Conservation (phyloP, 2,113 vertebrate genomes). For the Sigmodon hispidus region DNA sequence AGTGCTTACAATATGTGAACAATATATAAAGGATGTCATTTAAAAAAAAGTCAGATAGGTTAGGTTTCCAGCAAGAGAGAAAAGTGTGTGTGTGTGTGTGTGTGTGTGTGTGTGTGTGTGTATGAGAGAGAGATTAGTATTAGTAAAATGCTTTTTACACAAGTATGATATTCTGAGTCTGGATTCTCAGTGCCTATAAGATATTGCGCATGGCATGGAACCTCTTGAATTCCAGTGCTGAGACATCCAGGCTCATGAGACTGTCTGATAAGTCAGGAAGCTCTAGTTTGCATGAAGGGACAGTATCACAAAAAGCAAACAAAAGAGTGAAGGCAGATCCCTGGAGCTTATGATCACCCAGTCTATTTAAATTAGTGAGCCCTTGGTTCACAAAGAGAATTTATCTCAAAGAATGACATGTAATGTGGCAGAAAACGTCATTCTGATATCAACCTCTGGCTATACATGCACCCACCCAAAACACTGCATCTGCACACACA, state of each 20-base stretch:
- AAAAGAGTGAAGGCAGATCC: neutral
- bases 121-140: no score
- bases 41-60: neutral
- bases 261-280: no score
- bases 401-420: neutral
- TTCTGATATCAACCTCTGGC: neutral
- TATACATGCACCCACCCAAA: neutral
- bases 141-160: neutral
- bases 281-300: no score
- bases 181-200: no score
- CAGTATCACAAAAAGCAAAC: neutral
- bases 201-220: neutral
- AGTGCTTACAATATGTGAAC: neutral
- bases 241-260: neutral
- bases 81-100: neutral
- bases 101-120: neutral
- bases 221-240: neutral
- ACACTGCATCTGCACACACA: neutral
- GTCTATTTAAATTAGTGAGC: neutral
- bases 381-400: neutral
- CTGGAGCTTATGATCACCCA: neutral
- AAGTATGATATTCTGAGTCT: neutral
- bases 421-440: neutral
- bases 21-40: neutral
- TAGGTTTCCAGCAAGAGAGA: neutral